Evolutionary conservation across 2,888 invertebrate genomes (phyloP).

Genomic region (Leptopilina syphax): DNA sequence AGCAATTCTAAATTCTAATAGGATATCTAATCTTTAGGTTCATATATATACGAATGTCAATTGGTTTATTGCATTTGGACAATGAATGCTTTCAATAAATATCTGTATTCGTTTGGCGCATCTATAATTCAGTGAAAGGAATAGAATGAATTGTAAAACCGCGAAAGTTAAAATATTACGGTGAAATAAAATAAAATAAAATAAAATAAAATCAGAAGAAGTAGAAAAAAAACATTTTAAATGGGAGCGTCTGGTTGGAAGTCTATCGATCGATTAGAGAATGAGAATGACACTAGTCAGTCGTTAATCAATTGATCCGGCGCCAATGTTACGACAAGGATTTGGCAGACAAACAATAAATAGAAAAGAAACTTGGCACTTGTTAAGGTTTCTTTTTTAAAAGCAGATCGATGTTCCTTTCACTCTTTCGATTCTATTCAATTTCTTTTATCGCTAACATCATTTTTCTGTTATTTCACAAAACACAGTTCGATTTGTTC

Average conservation of each 20-base stretch:
- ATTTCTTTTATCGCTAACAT: not conserved
- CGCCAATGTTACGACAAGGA: slow-evolving; percentile 35
- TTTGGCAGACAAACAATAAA: slow-evolving; percentile 29
- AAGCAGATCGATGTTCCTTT: slow-evolving; percentile 16
- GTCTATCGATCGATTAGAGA: slow-evolving; percentile 30
- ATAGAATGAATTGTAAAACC: slow-evolving; percentile 8
- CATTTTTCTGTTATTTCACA: too few relatives aligned
- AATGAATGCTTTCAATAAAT: slow-evolving; percentile 29
- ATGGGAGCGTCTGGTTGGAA: slow-evolving; percentile 37
- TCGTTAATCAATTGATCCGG: slow-evolving; percentile 32
- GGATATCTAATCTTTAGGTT: not conserved
- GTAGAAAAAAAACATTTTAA: slow-evolving; percentile 9
- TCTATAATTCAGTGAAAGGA: slow-evolving; percentile 28
- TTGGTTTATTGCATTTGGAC: slow-evolving; percentile 16
- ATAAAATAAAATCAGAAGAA: not conserved
- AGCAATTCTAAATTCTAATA: not conserved
- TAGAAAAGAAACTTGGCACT: slow-evolving; percentile 21
- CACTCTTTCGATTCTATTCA: not conserved
- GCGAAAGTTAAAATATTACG: slow-evolving; percentile 36
- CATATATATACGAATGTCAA: slow-evolving; percentile 8
- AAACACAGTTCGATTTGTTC: too few relatives aligned
- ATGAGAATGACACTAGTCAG: slow-evolving; percentile 30
- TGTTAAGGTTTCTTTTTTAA: slow-evolving; percentile 9
- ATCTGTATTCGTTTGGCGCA: slow-evolving; percentile 1
- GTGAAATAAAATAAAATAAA: not conserved